Base-by-base conservation (phyloP, 2,888 invertebrate species). In the Byasa hedistus region DNA sequence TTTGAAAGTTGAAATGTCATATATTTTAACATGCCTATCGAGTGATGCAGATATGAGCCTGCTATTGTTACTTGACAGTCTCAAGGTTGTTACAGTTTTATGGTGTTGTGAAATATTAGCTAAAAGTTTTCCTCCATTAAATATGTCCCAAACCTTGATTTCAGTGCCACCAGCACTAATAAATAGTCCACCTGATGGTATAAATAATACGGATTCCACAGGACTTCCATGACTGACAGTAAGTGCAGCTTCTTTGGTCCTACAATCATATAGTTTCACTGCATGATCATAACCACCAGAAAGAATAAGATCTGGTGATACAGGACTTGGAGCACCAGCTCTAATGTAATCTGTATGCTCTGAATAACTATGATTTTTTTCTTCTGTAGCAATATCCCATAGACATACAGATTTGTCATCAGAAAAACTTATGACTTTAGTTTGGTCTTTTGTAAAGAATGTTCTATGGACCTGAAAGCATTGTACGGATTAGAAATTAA, bases 311-410 rank as follows among this genome's bases (percentile, higher is more conserved):
- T 96, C 95, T 21, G 95, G 93, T 1, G 96, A 94, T 24, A 95
- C 93, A 10, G 96, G 95, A 80, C 95, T 97, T 3, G 95, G 93
- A 21, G 95, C 95, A 32, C 98, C 98, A 62, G 97, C 96, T 78
- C 98, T 93, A 5, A 98, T 93, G 82, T 98, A 98, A 82, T 98
- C 98, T 0, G 83, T 92, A 78, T 97, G 96, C 69, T 94, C 94
- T 24, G 90, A 84, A 77, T 94, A 96, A 51, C 92, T 93, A 22
- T 93, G 84, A 24, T 97, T 75, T 75, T 94, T 93, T 70, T 94
- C 94, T 86, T 98, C 98, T 68, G 94, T 96, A 0, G 97, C 94
- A 76, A 99, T 96, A 79, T 99, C 98, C 98, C 98, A 98, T n/a
- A 98, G 77, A 70, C 94, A 93, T 7, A 96, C 94, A 8, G 95